Evolutionary conservation across 2,113 vertebrate genomes (phyloP).

Genomic region (Xenus cinereus): DNA sequence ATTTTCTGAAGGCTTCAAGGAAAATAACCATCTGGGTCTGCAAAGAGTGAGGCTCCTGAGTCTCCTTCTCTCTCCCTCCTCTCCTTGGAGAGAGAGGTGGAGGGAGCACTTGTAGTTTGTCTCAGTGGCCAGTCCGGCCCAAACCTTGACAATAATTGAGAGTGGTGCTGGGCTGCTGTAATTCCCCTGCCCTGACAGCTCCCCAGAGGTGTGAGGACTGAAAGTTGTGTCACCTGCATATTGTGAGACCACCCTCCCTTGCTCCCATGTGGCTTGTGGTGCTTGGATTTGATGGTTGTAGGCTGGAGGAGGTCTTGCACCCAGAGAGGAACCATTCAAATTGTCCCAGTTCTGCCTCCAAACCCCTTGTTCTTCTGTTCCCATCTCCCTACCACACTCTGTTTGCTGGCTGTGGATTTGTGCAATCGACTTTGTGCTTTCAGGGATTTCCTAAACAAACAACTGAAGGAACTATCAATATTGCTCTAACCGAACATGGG

Average conservation of each 20-base stretch:
- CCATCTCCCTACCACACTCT: background rate
- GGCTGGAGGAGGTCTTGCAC: background rate
- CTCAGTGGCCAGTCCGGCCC: background rate
- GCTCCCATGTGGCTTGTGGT: rapidly evolving
- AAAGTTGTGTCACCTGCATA: background rate
- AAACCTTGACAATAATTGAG: background rate
- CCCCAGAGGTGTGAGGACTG: background rate
- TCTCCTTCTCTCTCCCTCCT: too few relatives aligned
- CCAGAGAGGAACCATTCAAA: background rate
- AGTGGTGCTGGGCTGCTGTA: background rate
- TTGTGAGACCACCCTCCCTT: background rate
- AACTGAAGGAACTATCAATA: background rate
- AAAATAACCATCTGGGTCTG: background rate
- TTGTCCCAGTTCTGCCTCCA: too few relatives aligned
- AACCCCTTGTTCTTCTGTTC: background rate
- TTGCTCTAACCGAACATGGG: background rate
- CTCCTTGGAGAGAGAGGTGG: background rate
- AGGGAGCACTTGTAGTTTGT: background rate
- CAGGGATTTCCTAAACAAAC: background rate
- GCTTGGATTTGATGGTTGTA: background rate
- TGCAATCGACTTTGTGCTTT: background rate
- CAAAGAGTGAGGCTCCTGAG: background rate
- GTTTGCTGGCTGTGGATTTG: background rate
- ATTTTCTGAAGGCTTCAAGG: background rate
- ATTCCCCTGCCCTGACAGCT: background rate